phyloP scores from a whole-genome alignment of 2,797 vertebrate genomes.

The Sibirionetta formosa region DNA sequence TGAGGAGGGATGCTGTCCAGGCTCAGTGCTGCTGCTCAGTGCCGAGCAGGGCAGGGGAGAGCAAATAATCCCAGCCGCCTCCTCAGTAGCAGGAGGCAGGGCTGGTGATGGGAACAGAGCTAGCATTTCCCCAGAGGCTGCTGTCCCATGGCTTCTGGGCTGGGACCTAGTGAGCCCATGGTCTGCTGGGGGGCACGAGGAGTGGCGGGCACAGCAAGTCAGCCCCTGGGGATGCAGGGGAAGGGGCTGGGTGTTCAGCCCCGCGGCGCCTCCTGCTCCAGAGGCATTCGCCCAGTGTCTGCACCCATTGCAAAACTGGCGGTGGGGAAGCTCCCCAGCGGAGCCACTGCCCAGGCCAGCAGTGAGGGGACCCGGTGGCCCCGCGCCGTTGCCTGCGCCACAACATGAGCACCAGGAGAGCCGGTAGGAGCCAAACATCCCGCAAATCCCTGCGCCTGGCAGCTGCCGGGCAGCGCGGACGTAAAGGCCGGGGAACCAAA shows the following conservation, averaged over 20 bases:
- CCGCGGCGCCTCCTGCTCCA: not conserved
- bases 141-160: not conserved
- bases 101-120: not conserved
- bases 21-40: not conserved
- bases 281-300: not conserved
- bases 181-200: accelerated
- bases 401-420: accelerated
- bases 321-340: accelerated
- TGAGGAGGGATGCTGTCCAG: not conserved
- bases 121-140: not conserved
- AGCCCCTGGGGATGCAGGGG: not conserved
- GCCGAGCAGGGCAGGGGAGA: not conserved
- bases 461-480: not conserved
- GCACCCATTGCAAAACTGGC: accelerated
- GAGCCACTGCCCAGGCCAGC: accelerated
- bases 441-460: accelerated
- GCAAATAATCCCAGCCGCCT: not conserved
- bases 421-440: not conserved
- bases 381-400: not conserved
- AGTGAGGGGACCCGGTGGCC: accelerated
- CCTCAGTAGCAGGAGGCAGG: not conserved
- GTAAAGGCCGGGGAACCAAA: accelerated
- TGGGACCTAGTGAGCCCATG: not conserved
- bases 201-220: not conserved
- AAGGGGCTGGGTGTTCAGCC: not conserved